Percentiles rank a stretch among this genome's conserved stretches.
These are phyloP conservation scores for Ceyx margarethae DNA, from an alignment of 2,113 vertebrate species.

Conservation along the genomic window DNA sequence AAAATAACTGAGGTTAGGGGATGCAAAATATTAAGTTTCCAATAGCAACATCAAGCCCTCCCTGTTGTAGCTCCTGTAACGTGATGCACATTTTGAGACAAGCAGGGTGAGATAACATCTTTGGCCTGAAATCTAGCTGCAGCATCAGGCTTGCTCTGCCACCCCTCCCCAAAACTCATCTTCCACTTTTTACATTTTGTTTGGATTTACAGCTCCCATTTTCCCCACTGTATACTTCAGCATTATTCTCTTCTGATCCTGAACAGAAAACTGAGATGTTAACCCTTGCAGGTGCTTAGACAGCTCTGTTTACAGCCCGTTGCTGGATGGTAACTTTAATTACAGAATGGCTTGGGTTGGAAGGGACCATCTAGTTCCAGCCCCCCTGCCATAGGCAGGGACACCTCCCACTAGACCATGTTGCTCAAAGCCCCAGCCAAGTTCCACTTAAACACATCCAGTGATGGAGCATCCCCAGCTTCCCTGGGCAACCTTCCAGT, in stretches of 20 bases:
- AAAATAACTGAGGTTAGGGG: neutral
- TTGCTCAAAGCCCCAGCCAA: too few relatives aligned
- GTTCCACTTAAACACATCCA: too few relatives aligned
- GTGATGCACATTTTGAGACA: neutral
- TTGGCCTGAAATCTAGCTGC: neutral
- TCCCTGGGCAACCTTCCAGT: neutral
- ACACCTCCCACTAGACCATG: too few relatives aligned
- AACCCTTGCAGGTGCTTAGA: neutral
- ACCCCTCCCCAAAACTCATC: neutral
- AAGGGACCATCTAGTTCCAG: too few relatives aligned
- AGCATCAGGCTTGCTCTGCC: neutral
- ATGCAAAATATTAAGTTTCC: conserved; percentile 29
- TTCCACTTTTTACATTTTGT: neutral
- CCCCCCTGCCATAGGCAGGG: too few relatives aligned
- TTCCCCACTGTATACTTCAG: neutral
- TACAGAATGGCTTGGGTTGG: too few relatives aligned
- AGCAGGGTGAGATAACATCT: neutral
- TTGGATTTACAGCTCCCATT: neutral
- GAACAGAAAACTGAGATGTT: neutral
- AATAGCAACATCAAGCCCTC: neutral
- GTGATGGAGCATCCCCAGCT: too few relatives aligned
- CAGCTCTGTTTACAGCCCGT: neutral
- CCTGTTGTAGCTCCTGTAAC: neutral
- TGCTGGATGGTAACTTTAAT: neutral
- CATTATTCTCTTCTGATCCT: neutral